Evolutionary conservation across 2,113 vertebrate genomes (phyloP), one percentile per base, ranked within the genome.

Genomic region (Pteronura brasiliensis): DNA sequence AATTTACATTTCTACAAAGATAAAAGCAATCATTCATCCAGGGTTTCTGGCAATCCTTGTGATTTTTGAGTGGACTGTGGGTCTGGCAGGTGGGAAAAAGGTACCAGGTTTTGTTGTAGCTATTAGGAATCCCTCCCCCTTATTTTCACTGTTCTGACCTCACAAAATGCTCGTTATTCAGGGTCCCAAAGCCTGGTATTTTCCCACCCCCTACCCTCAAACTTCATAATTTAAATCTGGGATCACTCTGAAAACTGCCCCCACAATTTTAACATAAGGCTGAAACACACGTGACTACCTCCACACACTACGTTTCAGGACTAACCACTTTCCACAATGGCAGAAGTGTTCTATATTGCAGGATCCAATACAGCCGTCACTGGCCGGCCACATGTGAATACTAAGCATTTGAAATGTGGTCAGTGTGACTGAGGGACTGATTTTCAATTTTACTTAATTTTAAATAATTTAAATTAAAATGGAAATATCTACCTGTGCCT

Each of bases 71-170:
- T 29, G 49, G 34, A 89, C 8, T 69, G 20, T 20, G 14, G 14
- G 47, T 59, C 42, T 57, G 20, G 47, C n/a, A 90, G 47, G 42
- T 61, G 3, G 44, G 67, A 63, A 84, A 39, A 34, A 81, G 20
- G 31, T 47, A 96, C 13, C n/a, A 92, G 63, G 84, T 90, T 86
- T 76, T 92, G 36, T 91, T 74, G 87, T 55, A 89, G 88, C 14
- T 89, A 67, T 12, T 13, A 47, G 42, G 36, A 65, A 57, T 11
- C 18, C 59, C 42, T 31, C 71, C 6, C 25, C 49, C 14, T 93
- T 86, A 77, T 49, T 36, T 87, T 44, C 36, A 79, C 7, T 55
- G 44, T 95, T 71, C 69, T 71, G 69, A 74, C 23, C 18, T 69
- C 57, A 94, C 55, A 85, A 88, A 85, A 82, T 44, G 44, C 47